Conservation (phyloP, 2,797 vertebrate species). For the Toxotes lorentzi region DNA sequence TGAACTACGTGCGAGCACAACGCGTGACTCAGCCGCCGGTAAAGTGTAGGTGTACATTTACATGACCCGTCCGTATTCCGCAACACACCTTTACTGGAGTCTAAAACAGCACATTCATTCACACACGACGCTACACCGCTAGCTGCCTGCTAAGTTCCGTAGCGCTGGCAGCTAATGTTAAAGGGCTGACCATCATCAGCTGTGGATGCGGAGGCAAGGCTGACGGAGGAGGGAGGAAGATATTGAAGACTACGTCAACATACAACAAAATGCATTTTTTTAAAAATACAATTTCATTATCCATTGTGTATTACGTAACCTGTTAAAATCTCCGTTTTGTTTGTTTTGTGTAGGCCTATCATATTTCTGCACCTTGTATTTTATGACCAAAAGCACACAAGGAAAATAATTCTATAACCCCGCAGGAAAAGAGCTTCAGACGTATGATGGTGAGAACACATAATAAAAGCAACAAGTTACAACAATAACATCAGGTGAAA, state of each 20-base stretch:
- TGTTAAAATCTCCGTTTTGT: not conserved
- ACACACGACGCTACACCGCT: slow-evolving; percentile 46
- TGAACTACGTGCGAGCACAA: not conserved
- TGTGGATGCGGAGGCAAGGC: slow-evolving; percentile 61
- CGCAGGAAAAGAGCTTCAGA: not conserved
- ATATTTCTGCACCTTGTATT: not conserved
- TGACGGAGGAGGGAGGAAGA: slow-evolving; percentile 21
- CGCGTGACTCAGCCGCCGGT: not conserved
- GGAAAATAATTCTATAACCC: not conserved
- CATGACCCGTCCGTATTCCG: not conserved
- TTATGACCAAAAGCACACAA: not conserved
- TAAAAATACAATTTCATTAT: not conserved
- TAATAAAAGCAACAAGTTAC: slow-evolving; percentile 32
- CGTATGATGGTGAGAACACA: not conserved
- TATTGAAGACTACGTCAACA: slow-evolving; percentile 9
- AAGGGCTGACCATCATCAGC: slow-evolving; percentile 63
- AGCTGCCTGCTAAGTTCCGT: slow-evolving; percentile 75
- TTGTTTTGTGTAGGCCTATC: not conserved
- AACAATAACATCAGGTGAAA: not conserved
- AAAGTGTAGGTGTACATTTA: not conserved
- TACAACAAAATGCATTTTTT: not conserved
- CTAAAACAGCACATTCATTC: not conserved
- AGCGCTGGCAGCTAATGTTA: slow-evolving; percentile 57
- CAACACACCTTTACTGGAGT: not conserved
- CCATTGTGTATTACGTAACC: not conserved